Evolutionary conservation across 2,113 vertebrate genomes (phyloP), one percentile per base, ranked within the genome.

Genomic region (Coryphaenoides rupestris): DNA sequence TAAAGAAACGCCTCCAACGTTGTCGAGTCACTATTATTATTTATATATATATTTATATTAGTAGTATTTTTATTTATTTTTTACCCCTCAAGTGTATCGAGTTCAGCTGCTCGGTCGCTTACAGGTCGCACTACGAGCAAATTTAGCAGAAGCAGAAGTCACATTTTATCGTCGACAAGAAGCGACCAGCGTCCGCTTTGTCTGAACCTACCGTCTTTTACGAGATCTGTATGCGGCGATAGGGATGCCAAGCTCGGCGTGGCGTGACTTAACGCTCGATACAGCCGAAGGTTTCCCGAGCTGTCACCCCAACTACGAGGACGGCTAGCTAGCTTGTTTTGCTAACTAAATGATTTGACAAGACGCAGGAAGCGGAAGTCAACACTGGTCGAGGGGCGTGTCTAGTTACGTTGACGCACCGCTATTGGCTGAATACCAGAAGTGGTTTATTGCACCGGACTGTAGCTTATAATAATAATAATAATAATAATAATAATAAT

Each of bases 301-400:
- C 70, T 24, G 60, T 62, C 46, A 52, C 1, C 62, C 33, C 9
- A 10, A 7, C 13, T 12, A 40, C 33, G 13, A 6, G 13, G 7
- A 40, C 33, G 19, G 66, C 60, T 80, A 80, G 56, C 26, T 6
- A 1, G 74, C 76, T n/a, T 74, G 26, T 7, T 59, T n/a, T 17
- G 47, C 47, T 50, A 50, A 50, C 76, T 68, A 71, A 72, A 75
- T 64, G 58, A 72, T 79, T 77, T 89, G 84, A 85, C 83, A 86
- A 65, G n/a, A n/a, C n/a, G n/a, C 63, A 61, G 50, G 47, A 69
- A 78, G 54, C 21, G 26, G 64, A 77, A 74, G 22, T 80, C 84
- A 84, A 84, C 68, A 75, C 79, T 0, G 68, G 2, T 19, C 4
- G 6, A 68, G 46, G 40, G 83, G 86, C 76, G 84, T 72, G 68